Percentiles rank a stretch among this genome's conserved stretches.
These are phyloP conservation scores for Dolichomitus sp. DNA, from an alignment of 2,888 invertebrate genomes.

Conservation along the genomic window DNA sequence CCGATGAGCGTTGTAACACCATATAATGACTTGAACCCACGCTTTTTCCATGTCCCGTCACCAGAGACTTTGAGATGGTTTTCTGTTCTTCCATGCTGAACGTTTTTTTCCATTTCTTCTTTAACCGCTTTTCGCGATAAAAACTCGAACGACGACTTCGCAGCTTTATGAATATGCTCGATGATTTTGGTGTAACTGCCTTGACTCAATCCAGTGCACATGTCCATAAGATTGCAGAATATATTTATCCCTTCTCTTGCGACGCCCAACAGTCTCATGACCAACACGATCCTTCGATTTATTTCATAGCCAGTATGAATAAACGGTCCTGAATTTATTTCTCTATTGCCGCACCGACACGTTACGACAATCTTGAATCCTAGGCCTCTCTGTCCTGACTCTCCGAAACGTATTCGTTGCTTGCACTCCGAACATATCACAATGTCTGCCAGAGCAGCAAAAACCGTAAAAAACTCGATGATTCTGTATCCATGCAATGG, in stretches of 20 bases:
- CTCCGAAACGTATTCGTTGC: slow-evolving; percentile 64
- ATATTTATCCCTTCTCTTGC: slow-evolving; percentile 69
- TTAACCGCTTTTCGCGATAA: slow-evolving; percentile 61
- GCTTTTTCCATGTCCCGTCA: slow-evolving; percentile 70
- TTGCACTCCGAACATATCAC: slow-evolving; percentile 61
- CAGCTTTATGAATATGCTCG: slow-evolving; percentile 48
- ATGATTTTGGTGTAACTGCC: slow-evolving; percentile 45
- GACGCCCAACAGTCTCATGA: slow-evolving; percentile 60
- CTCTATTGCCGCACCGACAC: slow-evolving; percentile 61
- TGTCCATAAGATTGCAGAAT: slow-evolving; percentile 62
- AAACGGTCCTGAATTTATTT: slow-evolving; percentile 67
- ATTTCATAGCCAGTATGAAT: slow-evolving; percentile 72
- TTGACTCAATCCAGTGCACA: slow-evolving; percentile 57
- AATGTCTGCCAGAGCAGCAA: slow-evolving; percentile 54
- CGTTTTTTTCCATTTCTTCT: slow-evolving; percentile 59
- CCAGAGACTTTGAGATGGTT: slow-evolving; percentile 41
- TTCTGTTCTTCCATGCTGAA: slow-evolving; percentile 48
- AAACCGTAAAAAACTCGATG: slow-evolving; percentile 58
- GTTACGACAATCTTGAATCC: slow-evolving; percentile 69
- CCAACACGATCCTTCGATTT: slow-evolving; percentile 69
- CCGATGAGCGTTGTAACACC: slow-evolving; percentile 71
- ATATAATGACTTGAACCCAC: slow-evolving; percentile 70
- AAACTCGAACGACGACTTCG: slow-evolving; percentile 54
- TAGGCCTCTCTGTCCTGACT: slow-evolving; percentile 68
- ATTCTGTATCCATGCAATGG: slow-evolving; percentile 53